Base-by-base conservation (phyloP, 2,888 invertebrate genomes). In the Epicampocera succincta region DNA sequence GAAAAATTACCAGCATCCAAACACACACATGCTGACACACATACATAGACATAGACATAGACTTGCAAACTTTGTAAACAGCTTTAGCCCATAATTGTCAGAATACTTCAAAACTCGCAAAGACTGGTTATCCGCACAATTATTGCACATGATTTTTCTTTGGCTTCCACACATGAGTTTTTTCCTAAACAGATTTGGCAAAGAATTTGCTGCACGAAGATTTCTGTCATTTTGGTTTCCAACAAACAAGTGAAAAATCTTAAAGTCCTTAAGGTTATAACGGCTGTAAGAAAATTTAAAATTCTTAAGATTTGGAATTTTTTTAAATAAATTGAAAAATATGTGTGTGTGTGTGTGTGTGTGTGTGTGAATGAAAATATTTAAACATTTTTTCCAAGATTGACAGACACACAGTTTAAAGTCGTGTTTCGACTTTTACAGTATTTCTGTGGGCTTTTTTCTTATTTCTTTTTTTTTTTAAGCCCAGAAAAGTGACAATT, bases 401-500 rank as follows among this genome's bases (percentile, higher is more conserved):
- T 19, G 3, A 19, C 29, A 74, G 9, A 13, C 21, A 60, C 21
- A 33, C 17, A 2, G n/a, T 9, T 40, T 3, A 66, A 33, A 15
- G 50, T 44, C 15, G 29, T 42, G 40, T 19, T 21, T 29, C 1
- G 19, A 3, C 21, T 54, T 61, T 60, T n/a, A n/a, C n/a, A n/a
- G n/a, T n/a, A n/a, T n/a, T 9, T 19, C 50, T 46, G 0, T 50
- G n/a, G 3, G 6, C 66, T 58, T 72, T 46, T 54, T n/a, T n/a
- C n/a, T n/a, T n/a, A n/a, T n/a, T n/a, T 44, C 12, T 4, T 38
- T 63, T 40, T 40, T 61, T 72, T 33, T 42, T 56, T 46, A 68
- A 72, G 50, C 17, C 42, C 65, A 74, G 60, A 82, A n/a, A 82
- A 82, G 82, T 78, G 78, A 82, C 71, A 82, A 78, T 82, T 60